Evolutionary conservation across 1,140 invertebrate genomes (phyloP), one percentile per base, ranked within the genome.

Genomic region (Drosophila grimshawi): DNA sequence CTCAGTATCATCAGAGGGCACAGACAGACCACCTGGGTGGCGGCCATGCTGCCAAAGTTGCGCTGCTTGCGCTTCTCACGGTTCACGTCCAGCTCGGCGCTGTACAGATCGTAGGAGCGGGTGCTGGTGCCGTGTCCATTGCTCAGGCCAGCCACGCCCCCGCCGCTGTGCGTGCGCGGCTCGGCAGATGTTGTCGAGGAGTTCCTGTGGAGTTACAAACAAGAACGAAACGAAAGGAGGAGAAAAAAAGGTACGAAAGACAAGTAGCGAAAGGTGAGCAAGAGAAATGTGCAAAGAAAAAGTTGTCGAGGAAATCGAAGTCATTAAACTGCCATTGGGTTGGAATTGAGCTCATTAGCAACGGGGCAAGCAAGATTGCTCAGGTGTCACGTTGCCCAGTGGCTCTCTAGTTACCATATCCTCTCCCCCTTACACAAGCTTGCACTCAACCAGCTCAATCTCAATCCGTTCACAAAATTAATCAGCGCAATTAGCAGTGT

Each of bases 1-100:
- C 95, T 93, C 2, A 96, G 92, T 37, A 96, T 93, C 93, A 96
- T 95, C 41, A 96, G 83, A 1, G 96, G 96, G 77, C 95, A 95
- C 62, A 96, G 91, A 72, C 94, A 95, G 43, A 95, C 93, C 29
- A 94, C 95, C 77, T 95, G 95, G 8, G 94, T 81, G 6, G 94
- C 94, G 3, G 95, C 94, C 93, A 96, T 96, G 49, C 93, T 92
- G 5, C 95, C 94, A 5, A 96, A 93, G 82, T 96, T 96, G 49
- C 94, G 94, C 78, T 96, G 95, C 2, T 94, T 95, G 27, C 95
- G 93, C 76, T 94, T 95, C 88, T 96, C 95, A 49, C 94, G 94
- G 10, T 86, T 80, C 2, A 95, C 92, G 76, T 96, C 95, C 75
- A 95, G 72, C 53, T 96, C 95, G 39, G 94, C 93, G 43, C 95